Base-by-base conservation (phyloP, 92 coral and sea anemone species). In the Heliopora coerulea region DNA sequence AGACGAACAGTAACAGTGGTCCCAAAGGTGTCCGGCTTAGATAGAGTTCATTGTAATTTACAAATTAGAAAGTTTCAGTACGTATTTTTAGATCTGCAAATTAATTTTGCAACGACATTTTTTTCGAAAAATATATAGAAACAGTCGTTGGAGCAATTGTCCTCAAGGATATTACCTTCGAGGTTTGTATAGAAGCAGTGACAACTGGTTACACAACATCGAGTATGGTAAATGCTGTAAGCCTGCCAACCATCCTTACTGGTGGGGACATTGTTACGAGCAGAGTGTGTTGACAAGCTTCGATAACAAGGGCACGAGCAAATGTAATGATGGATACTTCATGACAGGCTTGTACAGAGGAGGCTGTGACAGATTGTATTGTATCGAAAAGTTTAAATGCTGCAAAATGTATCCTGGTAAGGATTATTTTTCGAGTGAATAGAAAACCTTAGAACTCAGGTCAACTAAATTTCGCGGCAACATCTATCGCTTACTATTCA, bases 391-490 rank as follows among this genome's bases (percentile, higher is more conserved):
- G 21, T 11, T 37, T 37, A 37, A 37, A 11, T 37, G 42, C 11
- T 37, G 42, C 11, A 37, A 59, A 20, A 82, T 86, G 83, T 54
- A 59, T 18, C 69, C 80, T n/a, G n/a, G n/a, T n/a, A n/a, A n/a
- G n/a, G n/a, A n/a, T n/a, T n/a, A n/a, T n/a, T n/a, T n/a, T n/a
- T n/a, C n/a, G n/a, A n/a, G n/a, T n/a, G n/a, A n/a, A n/a, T n/a
- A n/a, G n/a, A n/a, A n/a, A n/a, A n/a, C n/a, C n/a, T n/a, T n/a
- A n/a, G n/a, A n/a, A n/a, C n/a, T n/a, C n/a, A n/a, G n/a, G n/a
- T n/a, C n/a, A n/a, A n/a, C n/a, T n/a, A n/a, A n/a, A n/a, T n/a
- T n/a, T n/a, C n/a, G n/a, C n/a, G n/a, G n/a, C n/a, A n/a, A n/a
- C n/a, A n/a, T n/a, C n/a, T n/a, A n/a, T n/a, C n/a, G n/a, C n/a